Evolutionary conservation across 1,140 invertebrate genomes (phyloP), one percentile per base, ranked within the genome.

Genomic region (Drosophila pallidifrons): DNA sequence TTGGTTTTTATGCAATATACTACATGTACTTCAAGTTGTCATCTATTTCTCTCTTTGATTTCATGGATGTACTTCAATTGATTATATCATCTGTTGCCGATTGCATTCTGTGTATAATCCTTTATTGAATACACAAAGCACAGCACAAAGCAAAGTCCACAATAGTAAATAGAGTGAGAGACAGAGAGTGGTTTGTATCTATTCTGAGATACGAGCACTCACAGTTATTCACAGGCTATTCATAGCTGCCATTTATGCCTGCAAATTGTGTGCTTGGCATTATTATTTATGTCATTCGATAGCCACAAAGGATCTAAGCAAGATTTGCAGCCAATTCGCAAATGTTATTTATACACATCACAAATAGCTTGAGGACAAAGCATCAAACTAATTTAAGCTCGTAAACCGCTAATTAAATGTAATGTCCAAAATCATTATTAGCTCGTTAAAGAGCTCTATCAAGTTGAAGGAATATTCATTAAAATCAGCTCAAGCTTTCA

Each of bases 261-360:
- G 7, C 28, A 25, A 41, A 64, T 52, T 52, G 60, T 67, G 43
- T 57, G 3, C 45, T 6, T 61, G 3, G 15, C n/a, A 16, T 49
- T 72, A 72, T 72, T 51, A 72, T 72, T 51, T 66, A 72, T 57
- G 51, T 52, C 52, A 15, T 28, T 13, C 20, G 32, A 46, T 57
- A 2, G 20, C 11, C 2, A 38, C 6, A 57, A 20, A 54, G 30
- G 10, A 35, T 11, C 13, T n/a, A 3, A 32, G 30, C 0, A 3
- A 30, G n/a, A 54, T 54, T 54, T 32, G 51, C 13, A 13, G 25
- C 2, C 51, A 3, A 49, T 63, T 49, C 15, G 35, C 30, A 43
- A 35, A 35, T 10, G n/a, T n/a, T 28, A 52, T 64, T 30, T 38
- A 38, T 11, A 35, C 52, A 6, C 52, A 38, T 55, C 16, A 41